phyloP scores from a whole-genome alignment of 2,888 invertebrate species.

The Timandra comae region DNA sequence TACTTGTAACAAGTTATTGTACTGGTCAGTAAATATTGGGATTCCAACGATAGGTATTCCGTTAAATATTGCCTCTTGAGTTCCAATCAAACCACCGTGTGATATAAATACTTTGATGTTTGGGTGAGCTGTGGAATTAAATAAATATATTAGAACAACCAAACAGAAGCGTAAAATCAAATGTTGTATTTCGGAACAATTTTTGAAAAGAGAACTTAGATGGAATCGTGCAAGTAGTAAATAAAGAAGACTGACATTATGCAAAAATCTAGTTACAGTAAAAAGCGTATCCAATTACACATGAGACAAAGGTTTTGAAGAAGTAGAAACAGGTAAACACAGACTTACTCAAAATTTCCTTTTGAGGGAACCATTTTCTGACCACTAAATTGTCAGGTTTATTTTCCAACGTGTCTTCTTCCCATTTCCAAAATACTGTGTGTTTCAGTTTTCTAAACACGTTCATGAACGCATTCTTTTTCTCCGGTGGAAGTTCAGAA shows the following conservation, averaged over 20 bases:
- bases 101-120: conserved; percentile 78
- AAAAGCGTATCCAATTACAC: no score
- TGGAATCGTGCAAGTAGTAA: no score
- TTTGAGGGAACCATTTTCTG: conserved; percentile 82
- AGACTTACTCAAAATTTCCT: conserved; percentile 76
- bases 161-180: no score
- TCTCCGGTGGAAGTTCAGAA: conserved; percentile 67
- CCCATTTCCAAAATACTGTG: conserved; percentile 83
- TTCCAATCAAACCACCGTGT: conserved; percentile 81
- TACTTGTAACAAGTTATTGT: conserved; percentile 61
- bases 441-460: conserved; percentile 78
- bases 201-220: no score
- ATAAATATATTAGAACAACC: no score
- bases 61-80: conserved; percentile 78
- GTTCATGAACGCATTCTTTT: conserved; percentile 68
- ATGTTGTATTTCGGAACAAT: no score
- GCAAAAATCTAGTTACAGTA: no score
- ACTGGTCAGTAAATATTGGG: conserved; percentile 71
- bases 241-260: no score
- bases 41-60: conserved; percentile 75
- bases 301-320: no score
- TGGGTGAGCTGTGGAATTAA: conserved; percentile 66
- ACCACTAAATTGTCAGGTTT: conserved; percentile 75
- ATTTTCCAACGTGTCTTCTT: conserved; percentile 69
- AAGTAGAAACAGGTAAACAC: neutral